These are phyloP conservation scores for Danaus melanippus DNA, from an alignment of 1,140 invertebrate species.

Conservation along the genomic window DNA sequence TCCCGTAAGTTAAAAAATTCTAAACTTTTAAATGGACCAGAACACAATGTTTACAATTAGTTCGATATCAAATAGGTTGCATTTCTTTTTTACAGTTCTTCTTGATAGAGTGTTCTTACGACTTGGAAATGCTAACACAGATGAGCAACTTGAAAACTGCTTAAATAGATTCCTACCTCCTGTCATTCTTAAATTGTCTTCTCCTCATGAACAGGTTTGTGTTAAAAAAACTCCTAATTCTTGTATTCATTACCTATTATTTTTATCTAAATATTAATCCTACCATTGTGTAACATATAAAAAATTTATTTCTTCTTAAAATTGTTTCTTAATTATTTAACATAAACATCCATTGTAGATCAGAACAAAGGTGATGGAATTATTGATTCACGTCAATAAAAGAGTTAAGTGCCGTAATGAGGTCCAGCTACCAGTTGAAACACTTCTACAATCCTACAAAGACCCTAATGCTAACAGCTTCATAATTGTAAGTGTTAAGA, in stretches of 20 bases:
- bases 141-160: conserved; percentile 88
- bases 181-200: conserved; percentile 91
- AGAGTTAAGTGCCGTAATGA: conserved; percentile 86
- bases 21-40: conserved; percentile 11
- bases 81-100: conserved; percentile 74
- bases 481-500: conserved; percentile 79
- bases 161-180: conserved; percentile 90
- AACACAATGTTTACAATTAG: no score
- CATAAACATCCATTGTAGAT: conserved; percentile 35
- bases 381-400: conserved; percentile 94
- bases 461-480: conserved; percentile 85
- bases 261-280: no score
- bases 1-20: conserved; percentile 41
- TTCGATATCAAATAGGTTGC: no score
- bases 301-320: no score
- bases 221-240: background rate
- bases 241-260: no score
- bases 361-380: conserved; percentile 87
- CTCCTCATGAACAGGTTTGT: conserved; percentile 85
- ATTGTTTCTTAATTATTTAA: no score
- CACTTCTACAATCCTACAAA: conserved; percentile 85
- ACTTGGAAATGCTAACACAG: conserved; percentile 88
- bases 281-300: no score
- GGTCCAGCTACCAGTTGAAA: conserved; percentile 91
- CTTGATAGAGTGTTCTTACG: conserved; percentile 91